These are phyloP conservation scores for Pachydiplax longipennis DNA, from an alignment of 2,888 invertebrate genomes.

Conservation along the genomic window DNA sequence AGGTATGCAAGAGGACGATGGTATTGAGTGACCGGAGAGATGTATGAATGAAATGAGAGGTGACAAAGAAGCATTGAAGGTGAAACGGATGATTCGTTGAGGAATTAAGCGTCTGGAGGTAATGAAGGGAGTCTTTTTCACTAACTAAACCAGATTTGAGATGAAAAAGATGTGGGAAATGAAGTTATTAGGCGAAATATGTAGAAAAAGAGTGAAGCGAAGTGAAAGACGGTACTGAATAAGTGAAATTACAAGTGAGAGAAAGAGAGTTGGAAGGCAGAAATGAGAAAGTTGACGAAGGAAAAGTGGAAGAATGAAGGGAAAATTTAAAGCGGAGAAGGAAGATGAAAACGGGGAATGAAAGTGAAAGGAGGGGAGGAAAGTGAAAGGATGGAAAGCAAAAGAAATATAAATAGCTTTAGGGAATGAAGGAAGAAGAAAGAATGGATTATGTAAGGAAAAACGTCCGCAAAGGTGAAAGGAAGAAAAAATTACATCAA, in stretches of 20 bases:
- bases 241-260: background rate
- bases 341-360: too few relatives aligned
- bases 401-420: background rate
- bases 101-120: background rate
- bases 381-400: background rate
- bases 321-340: too few relatives aligned
- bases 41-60: background rate
- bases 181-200: background rate
- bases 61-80: background rate
- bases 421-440: background rate
- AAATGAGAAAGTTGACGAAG: too few relatives aligned
- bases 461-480: background rate
- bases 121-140: too few relatives aligned
- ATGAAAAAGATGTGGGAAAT: background rate
- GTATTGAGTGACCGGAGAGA: background rate
- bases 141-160: background rate
- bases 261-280: too few relatives aligned
- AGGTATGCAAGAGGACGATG: background rate
- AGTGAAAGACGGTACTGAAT: background rate
- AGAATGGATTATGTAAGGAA: background rate
- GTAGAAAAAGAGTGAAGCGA: background rate
- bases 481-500: background rate
- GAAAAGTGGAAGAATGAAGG: too few relatives aligned
- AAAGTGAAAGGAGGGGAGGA: too few relatives aligned
- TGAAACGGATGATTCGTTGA: background rate